A percentile compares a stretch with the other conserved stretches of the same genome.
Conservation (phyloP, 1,140 invertebrate genomes). For the Ylistrum balloti region DNA sequence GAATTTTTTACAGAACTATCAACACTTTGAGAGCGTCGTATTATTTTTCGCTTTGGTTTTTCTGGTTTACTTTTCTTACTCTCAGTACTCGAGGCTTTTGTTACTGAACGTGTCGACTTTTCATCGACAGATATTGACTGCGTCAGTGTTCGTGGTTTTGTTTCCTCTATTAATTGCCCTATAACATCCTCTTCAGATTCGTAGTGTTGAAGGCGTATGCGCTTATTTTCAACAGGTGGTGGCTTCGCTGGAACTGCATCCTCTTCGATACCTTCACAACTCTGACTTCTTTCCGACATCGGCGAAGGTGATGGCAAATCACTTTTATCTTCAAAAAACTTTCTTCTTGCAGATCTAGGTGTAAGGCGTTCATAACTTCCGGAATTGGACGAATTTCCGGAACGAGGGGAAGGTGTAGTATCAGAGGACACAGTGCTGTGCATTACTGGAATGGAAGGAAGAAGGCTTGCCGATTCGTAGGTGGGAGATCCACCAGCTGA, state of each 20-base stretch:
- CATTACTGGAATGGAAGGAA: conserved; percentile 21
- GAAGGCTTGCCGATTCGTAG: neutral
- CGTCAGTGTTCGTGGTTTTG: neutral
- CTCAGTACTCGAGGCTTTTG: conserved; percentile 31
- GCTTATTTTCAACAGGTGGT: neutral
- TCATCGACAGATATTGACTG: neutral
- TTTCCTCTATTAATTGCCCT: neutral
- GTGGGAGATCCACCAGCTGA: neutral
- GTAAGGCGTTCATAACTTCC: conserved; percentile 45
- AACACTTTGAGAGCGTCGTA: conserved; percentile 59
- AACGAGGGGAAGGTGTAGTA: conserved; percentile 41
- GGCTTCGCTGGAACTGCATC: neutral
- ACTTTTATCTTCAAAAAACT: conserved; percentile 45
- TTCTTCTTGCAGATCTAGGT: conserved; percentile 49
- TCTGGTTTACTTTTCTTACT: conserved; percentile 44
- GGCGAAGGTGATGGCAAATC: neutral
- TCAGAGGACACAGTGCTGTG: neutral
- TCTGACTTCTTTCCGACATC: conserved; percentile 40
- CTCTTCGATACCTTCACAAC: conserved; percentile 48
- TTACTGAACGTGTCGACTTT: neutral
- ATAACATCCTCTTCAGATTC: neutral
- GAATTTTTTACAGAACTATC: conserved; percentile 57
- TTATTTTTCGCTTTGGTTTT: conserved; percentile 59
- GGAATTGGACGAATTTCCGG: conserved; percentile 36
- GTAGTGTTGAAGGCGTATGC: neutral